Evolutionary conservation across 2,113 vertebrate genomes (phyloP).

Genomic region (Hystrix cristata): DNA sequence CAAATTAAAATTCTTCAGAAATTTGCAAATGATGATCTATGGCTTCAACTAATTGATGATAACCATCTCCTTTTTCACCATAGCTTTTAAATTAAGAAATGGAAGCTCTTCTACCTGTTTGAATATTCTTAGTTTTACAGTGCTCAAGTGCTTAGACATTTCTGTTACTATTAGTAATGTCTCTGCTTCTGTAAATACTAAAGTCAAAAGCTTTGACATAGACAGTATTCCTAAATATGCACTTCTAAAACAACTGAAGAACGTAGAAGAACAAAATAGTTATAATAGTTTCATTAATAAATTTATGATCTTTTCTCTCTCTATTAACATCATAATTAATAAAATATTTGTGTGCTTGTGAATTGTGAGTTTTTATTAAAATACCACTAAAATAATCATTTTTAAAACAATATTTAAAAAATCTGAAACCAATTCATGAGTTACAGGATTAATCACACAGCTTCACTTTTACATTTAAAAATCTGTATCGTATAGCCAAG

Average conservation of each 20-base stretch:
- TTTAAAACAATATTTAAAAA: not conserved
- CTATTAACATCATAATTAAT: not conserved
- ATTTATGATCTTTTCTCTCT: not conserved
- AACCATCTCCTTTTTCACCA: fast-evolving
- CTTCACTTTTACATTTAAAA: not conserved
- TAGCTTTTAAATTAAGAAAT: not conserved
- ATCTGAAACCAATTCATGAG: not conserved
- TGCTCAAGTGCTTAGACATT: not conserved
- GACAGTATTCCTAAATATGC: not conserved
- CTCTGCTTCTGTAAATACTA: not conserved
- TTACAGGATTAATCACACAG: not conserved
- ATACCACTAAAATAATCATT: not conserved
- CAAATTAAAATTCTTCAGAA: not conserved
- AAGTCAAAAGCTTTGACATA: not conserved
- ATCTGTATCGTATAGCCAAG: not conserved
- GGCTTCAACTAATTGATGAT: not conserved
- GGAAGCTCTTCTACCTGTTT: not conserved
- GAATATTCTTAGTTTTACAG: not conserved
- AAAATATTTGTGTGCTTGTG: not conserved
- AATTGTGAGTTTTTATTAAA: not conserved
- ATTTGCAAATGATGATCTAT: not conserved
- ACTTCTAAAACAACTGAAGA: not conserved
- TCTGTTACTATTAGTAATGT: not conserved
- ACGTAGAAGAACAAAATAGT: not conserved
- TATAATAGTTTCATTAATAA: not conserved